Evolutionary conservation across 2,797 vertebrate genomes (phyloP), one percentile per base, ranked within the genome.

Genomic region (Thaleichthys pacificus): DNA sequence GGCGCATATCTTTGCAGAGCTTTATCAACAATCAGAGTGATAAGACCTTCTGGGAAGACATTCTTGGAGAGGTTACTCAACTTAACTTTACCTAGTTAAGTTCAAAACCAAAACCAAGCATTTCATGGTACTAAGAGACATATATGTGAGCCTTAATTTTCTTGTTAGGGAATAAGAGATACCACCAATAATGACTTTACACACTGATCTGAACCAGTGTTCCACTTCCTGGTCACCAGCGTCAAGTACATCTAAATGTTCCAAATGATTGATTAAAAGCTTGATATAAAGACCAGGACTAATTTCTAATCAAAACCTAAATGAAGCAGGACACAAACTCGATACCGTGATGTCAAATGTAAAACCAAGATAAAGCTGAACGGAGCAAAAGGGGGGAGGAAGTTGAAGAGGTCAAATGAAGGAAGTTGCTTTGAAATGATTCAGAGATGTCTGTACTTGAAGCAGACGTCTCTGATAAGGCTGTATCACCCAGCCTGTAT

Each of bases 401-500:
- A 70, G 83, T 78, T 78, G 17, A 74, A 66, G 66, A 64, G 73
- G 70, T 73, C 26, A 73, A 75, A 79, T 47, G 66, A 78, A 79
- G 57, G 24, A 24, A 61, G 17, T 11, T 49, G 5, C 9, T 32
- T 3, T 84, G 79, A 84, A 71, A 72, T 15, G 74, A 69, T 8
- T 2, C 67, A 84, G 79, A n/a, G 68, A 0, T 5, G 0, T 7
- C 11, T 69, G 54, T 12, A 3, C 30, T 56, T 30, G 64, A 63
- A 35, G 15, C 32, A 12, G 19, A 66, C 54, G 35, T 38, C 68
- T 78, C 56, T 56, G 21, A 30, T 26, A n/a, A 66, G 68, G 35
- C 69, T 24, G 64, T 4, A 69, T 38, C 68, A 3, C 38, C 38
- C 38, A 49, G 30, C 2, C 26, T 11, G 32, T 19, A 3, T 72